Evolutionary conservation across 1,140 invertebrate genomes (phyloP).

Genomic region (Mactra quadrangularis): DNA sequence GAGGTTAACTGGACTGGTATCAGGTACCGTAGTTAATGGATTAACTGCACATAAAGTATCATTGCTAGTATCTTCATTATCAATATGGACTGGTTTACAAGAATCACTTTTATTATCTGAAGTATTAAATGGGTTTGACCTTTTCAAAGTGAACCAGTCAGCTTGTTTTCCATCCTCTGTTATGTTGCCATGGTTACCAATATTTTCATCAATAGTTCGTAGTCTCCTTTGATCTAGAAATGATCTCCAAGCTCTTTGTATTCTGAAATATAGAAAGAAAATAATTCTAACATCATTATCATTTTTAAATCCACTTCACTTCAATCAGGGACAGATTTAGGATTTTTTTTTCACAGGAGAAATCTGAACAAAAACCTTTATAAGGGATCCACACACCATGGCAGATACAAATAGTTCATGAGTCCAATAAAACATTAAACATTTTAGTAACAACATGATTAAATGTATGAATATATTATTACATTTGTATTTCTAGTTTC

Average conservation of each 20-base stretch:
- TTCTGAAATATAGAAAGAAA: slow-evolving; percentile 39
- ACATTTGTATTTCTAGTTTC: too few species aligned
- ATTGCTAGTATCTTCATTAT: not conserved
- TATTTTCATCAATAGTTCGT: not conserved
- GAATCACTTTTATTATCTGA: not conserved
- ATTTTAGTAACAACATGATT: too few species aligned
- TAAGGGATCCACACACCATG: too few species aligned
- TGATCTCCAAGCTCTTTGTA: slow-evolving; percentile 55
- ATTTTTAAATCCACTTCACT: slow-evolving; percentile 1
- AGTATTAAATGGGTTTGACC: slow-evolving; percentile 17
- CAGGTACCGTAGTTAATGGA: slow-evolving; percentile 7
- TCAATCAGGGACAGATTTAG: not conserved
- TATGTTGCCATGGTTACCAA: slow-evolving; percentile 9
- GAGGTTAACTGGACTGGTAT: too few species aligned
- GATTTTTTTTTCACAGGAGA: too few species aligned
- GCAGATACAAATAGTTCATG: too few species aligned
- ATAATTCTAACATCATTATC: not conserved
- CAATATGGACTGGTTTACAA: not conserved
- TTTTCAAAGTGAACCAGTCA: not conserved
- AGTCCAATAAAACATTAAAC: too few species aligned
- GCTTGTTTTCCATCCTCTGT: not conserved
- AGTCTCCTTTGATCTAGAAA: slow-evolving; percentile 3
- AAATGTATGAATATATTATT: too few species aligned
- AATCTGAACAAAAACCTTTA: too few species aligned
- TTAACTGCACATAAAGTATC: slow-evolving; percentile 15